Base-by-base conservation (phyloP, 2,888 invertebrate genomes). In the Chouioia cunea region DNA sequence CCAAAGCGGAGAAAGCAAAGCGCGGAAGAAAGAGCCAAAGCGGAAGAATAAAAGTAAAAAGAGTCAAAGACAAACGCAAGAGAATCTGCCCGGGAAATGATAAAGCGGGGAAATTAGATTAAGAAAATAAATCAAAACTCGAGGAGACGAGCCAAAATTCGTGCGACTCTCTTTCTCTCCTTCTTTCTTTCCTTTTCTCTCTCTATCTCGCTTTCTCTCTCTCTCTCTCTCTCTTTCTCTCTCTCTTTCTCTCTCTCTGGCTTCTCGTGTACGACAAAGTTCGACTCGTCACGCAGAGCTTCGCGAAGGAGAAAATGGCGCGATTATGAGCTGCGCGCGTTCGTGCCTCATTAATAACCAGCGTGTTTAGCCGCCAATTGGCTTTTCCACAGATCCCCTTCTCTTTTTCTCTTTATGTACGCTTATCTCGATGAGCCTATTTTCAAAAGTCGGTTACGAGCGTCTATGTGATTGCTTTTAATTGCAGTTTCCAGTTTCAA, bases 111-210 rank as follows among this genome's bases (percentile, higher is more conserved):
- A 65, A 70, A 70, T 70, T 70, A 65, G 70, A 65, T 70, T 70
- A 70, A 65, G 70, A 62, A 46, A 60, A 70, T 70, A 65, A 70
- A 70, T 65, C 65, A 70, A 70, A 70, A 62, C 43, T 48, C 27
- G 46, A 60, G 60, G 54, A 36, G 36, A 36, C 36, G 36, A 36
- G 36, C 36, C 36, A 36, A 36, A 36, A 36, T 6, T n/a, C 36
- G 36, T 36, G 36, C 36, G 36, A 36, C 36, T 36, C 36, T 36
- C 10, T n/a, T n/a, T 36, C 36, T 10, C 36, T 12, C 12, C 27
- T 27, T 27, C 6, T 6, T 6, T 27, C 27, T 6, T 27, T 27
- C 27, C 27, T 27, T 27, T 27, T 6, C 27, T 27, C 3, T 6
- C 27, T 27, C 27, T 27, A 2, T 27, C 27, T 27, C 27, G 2